A percentile compares a stretch with the other conserved stretches of the same genome.
Conservation (phyloP, 2,797 vertebrate genomes). For the Karalla daura region DNA sequence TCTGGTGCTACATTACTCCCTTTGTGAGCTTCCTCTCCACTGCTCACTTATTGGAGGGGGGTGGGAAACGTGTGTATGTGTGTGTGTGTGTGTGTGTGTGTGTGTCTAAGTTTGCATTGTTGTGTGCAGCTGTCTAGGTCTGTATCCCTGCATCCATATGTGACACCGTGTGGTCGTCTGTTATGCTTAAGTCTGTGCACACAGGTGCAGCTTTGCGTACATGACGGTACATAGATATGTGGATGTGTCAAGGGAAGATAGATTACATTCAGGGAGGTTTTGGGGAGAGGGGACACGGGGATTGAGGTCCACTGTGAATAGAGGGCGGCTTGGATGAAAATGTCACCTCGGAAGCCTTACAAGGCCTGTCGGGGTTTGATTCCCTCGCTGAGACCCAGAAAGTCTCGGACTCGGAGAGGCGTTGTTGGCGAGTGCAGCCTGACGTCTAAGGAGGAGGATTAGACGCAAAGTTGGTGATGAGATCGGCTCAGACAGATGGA, state of each 20-base stretch:
- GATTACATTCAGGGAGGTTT: constrained; percentile 30
- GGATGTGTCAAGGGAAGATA: constrained; percentile 43
- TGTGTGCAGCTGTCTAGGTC: constrained; percentile 17
- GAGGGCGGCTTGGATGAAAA: constrained; percentile 41
- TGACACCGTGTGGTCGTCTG: constrained; percentile 22
- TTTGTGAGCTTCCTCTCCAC: constrained; percentile 61
- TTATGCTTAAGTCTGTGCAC: constrained; percentile 18
- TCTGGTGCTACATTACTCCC: constrained; percentile 70
- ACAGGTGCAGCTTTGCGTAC: constrained; percentile 20
- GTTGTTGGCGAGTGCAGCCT: constrained; percentile 37
- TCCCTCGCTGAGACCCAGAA: constrained; percentile 39
- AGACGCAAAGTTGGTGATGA: constrained; percentile 67
- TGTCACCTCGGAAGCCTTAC: constrained; percentile 53
- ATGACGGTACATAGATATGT: constrained; percentile 43
- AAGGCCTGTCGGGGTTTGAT: constrained; percentile 23
- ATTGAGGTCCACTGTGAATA: constrained; percentile 14
- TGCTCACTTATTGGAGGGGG: constrained; percentile 49
- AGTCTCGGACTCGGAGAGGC: constrained; percentile 50
- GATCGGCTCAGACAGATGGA: constrained; percentile 76
- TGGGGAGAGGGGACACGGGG: background rate
- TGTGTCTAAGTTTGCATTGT: constrained; percentile 3
- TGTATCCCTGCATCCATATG: constrained; percentile 20
- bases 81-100: constrained; percentile 5
- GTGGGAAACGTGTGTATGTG: constrained; percentile 11
- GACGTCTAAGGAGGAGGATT: constrained; percentile 69